These are phyloP conservation scores for Montipora sp. DNA, from an alignment of 64 coral and sea anemone genomes.

Conservation along the genomic window DNA sequence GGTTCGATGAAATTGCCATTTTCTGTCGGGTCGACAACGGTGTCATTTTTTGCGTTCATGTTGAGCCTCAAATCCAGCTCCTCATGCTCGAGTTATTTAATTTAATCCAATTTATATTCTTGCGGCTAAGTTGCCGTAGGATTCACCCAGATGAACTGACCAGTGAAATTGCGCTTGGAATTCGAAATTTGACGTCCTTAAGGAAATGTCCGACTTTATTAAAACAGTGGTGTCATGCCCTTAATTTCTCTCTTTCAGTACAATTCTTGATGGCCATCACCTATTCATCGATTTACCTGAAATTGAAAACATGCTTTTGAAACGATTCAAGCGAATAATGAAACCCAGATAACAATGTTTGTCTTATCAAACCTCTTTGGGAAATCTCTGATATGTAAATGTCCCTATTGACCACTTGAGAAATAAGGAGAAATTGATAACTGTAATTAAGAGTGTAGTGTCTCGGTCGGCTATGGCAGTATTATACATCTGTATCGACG, in stretches of 20 bases:
- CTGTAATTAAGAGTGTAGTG: conserved; percentile 5
- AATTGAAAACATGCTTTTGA: conserved; percentile 15
- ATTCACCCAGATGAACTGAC: conserved; percentile 6
- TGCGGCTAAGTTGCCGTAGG: neutral
- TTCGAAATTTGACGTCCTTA: neutral
- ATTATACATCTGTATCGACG: neutral
- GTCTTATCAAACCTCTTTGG: neutral
- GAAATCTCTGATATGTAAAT: conserved; percentile 60
- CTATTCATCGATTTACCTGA: conserved; percentile 18
- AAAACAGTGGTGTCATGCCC: neutral
- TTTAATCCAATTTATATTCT: conserved; percentile 2
- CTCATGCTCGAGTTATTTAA: neutral
- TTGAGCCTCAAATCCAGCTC: neutral
- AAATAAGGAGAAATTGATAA: conserved; percentile 18
- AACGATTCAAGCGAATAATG: conserved; percentile 10
- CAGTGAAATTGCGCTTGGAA: conserved; percentile 31
- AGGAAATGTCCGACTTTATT: neutral
- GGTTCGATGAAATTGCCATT: conserved; percentile 74
- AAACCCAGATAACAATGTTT: conserved; percentile 15
- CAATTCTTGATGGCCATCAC: neutral
- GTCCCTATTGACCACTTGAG: neutral
- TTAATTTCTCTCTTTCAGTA: neutral
- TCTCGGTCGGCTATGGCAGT: neutral
- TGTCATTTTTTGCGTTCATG: conserved; percentile 12
- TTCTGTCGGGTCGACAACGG: neutral